Conservation (phyloP, 2,888 invertebrate species). For the Timema cristinae region DNA sequence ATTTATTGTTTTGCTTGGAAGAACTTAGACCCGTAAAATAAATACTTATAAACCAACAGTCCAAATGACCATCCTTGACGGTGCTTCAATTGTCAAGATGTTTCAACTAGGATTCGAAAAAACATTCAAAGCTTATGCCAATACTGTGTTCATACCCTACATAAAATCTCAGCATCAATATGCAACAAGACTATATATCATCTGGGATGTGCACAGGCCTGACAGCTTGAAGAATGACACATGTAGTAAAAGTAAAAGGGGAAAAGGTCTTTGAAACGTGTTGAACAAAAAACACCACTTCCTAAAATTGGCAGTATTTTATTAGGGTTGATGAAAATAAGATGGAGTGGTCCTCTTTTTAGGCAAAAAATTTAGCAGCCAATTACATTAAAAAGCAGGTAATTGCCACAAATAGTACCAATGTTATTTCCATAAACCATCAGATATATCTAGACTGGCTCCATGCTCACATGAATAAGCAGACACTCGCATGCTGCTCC, state of each 20-base stretch:
- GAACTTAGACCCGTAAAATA: neutral
- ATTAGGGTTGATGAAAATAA: neutral
- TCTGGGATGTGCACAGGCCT: conserved; percentile 2
- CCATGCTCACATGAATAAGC: conserved; percentile 6
- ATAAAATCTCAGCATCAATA: neutral
- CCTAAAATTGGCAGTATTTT: neutral
- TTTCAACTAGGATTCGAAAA: neutral
- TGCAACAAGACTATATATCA: conserved; percentile 9
- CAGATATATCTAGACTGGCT: neutral
- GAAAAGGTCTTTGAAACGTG: neutral
- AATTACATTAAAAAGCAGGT: too few relatives aligned
- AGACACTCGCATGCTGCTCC: neutral
- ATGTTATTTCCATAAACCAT: neutral
- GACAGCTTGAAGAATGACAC: conserved; percentile 6
- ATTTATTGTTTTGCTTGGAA: conserved; percentile 10
- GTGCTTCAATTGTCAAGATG: conserved; percentile 11
- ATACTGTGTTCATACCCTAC: conserved; percentile 5
- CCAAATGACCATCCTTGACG: neutral
- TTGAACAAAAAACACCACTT: conserved; percentile 1
- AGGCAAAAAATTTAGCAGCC: neutral
- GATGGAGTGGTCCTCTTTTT: neutral
- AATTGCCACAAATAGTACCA: too few relatives aligned
- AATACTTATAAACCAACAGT: neutral
- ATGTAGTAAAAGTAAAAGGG: neutral
- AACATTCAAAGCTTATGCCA: conserved; percentile 6